Evolutionary conservation across 37 sponge, comb jelly and placozoan species (phyloP), one percentile per base, ranked within the genome.

Genomic region (Ephydatia muelleri): DNA sequence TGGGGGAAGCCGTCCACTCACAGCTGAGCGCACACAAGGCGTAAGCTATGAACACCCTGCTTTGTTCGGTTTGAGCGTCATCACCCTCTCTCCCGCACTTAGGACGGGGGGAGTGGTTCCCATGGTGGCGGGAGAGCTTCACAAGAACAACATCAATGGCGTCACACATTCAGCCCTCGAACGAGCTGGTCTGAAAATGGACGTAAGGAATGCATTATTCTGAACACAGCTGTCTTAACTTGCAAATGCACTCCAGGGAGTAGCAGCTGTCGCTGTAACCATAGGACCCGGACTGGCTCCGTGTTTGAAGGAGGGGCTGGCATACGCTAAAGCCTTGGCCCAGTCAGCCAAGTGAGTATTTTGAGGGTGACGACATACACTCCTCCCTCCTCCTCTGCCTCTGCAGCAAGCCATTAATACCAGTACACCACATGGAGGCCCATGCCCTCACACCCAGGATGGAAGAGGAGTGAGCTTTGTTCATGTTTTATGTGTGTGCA

Each of bases 371-470:
- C n/a, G n/a, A n/a, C 35, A 14, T 33, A 6, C 75, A 43, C 43
- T 43, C 43, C 43, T 43, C 43, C 1, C 25, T 35, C 30, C 35
- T 70, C 40, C 33, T 57, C 31, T 39, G 29, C 36, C 38, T 47
- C 38, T n/a, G n/a, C n/a, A 92, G 93, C 36, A 88, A 92, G 78
- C 94, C 92, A 22, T 65, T 96, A 2, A 75, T 96, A 19, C 75
- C 90, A 16, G 83, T 96, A 28, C 94, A 96, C 72, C 97, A 96
- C 76, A 91, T 96, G 90, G 92, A 86, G 36, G 97, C 97, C 31
- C 97, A 96, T 70, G 97, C 97, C 0, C 86, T 96, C 0, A 91
- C 85, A 21, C 79, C 88, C 22, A 71, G 95, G 69, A 34, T 92
- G 65, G 40, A 80, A 0, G 28, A 78, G 11, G 66, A 67, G 91